Evolutionary conservation across 2,888 invertebrate species (phyloP), one percentile per base, ranked within the genome.

Genomic region (Endomychus coccineus): DNA sequence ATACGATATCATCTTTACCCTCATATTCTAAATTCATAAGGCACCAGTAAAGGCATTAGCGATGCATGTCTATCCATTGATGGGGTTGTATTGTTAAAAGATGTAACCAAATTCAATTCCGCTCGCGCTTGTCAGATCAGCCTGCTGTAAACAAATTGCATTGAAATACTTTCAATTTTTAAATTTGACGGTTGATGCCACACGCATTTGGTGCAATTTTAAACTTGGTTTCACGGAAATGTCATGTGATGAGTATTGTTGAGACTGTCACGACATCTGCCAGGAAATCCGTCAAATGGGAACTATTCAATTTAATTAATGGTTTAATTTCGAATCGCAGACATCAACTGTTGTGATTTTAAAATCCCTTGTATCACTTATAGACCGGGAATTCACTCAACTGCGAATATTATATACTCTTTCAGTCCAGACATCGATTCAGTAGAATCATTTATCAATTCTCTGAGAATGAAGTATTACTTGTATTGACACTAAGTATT

Each of bases 61-160:
- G 31, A 37, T 32, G 36, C 11, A 14, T 37, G 36, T 31, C 36
- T 19, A 10, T 50, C 50, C 43, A 44, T 44, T 42, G 56, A 60
- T 60, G 58, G 60, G 60, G 59, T 61, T 58, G 59, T 53, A 59
- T 56, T 61, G 59, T 60, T 58, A 55, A 53, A 55, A 55, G 58
- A 59, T 52, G 52, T 48, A 49, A 52, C 52, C 48, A 54, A 61
- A 64, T 61, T 57, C 52, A 60, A 61, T 60, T 59, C 63, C 61
- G 59, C 61, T 61, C 58, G 52, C 59, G 56, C 58, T 58, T 55
- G 59, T 61, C 61, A 59, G 55, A 48, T 51, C 59, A 58, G 45
- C 62, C 58, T 61, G 54, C 56, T 62, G 65, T 63, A 61, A 64
- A 62, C 55, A 64, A 63, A 65, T 64, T 58, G 58, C 61, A 64